These are phyloP conservation scores for Leucophenga maculata DNA, from an alignment of 2,888 invertebrate species.

Conservation along the genomic window DNA sequence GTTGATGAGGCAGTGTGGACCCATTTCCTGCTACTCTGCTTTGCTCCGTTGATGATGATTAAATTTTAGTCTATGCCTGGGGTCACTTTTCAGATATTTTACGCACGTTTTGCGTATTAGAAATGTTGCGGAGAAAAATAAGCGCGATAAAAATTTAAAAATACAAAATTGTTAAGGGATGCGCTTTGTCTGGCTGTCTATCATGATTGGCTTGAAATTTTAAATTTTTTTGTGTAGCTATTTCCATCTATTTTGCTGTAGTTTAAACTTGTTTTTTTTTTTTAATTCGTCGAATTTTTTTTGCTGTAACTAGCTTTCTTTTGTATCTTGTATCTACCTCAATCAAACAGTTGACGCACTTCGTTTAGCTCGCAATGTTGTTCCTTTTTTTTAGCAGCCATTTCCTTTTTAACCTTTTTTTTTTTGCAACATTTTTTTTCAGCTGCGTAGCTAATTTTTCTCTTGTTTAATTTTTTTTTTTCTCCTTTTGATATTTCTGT, in stretches of 20 bases:
- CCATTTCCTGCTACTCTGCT: background rate
- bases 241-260: background rate
- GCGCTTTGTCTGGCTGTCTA: background rate
- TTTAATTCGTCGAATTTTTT: conserved; percentile 24
- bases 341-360: conserved; percentile 2
- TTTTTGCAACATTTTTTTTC: background rate
- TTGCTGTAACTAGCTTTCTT: conserved; percentile 28
- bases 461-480: background rate
- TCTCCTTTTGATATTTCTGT: background rate
- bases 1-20: background rate
- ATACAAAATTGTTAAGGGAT: background rate
- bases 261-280: conserved; percentile 7
- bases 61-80: conserved; percentile 26
- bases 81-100: conserved; percentile 28
- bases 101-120: conserved; percentile 28
- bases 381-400: background rate
- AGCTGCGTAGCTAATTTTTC: background rate
- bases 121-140: conserved; percentile 1
- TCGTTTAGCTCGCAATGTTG: background rate
- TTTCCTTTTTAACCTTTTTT: background rate
- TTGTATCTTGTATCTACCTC: conserved; percentile 10
- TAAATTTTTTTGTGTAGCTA: background rate
- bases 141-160: too few relatives aligned
- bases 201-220: background rate
- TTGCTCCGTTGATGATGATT: conserved; percentile 22